Conservation (phyloP, 1,140 invertebrate genomes). For the Drosophila varians region DNA sequence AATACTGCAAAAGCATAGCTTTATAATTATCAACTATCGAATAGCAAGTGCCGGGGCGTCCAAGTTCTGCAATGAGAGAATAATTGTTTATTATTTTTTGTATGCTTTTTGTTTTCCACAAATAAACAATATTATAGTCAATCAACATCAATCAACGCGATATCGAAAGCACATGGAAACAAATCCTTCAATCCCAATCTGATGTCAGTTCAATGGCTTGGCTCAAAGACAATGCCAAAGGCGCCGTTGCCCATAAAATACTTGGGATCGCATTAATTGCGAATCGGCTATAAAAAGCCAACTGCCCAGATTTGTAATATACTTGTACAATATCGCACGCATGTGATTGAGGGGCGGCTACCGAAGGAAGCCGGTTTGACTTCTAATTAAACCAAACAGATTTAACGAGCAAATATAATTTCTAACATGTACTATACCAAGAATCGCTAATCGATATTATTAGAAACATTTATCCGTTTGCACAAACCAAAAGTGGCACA, state of each 20-base stretch:
- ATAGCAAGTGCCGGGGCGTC: slow-evolving; percentile 7
- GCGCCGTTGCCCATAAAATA: slow-evolving; percentile 64
- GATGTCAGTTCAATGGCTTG: slow-evolving; percentile 61
- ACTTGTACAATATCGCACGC: slow-evolving; percentile 10
- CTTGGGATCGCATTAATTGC: slow-evolving; percentile 56
- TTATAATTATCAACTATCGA: slow-evolving; percentile 16
- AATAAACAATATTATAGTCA: slow-evolving; percentile 20
- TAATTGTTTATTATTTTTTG: slow-evolving; percentile 29
- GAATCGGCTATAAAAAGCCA: slow-evolving; percentile 50
- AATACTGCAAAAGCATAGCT: slow-evolving; percentile 66
- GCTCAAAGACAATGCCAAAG: slow-evolving; percentile 22
- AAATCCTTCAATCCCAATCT: slow-evolving; percentile 30
- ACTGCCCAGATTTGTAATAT: slow-evolving; percentile 34
- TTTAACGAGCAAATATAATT: slow-evolving; percentile 6
- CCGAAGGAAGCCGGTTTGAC: slow-evolving; percentile 65
- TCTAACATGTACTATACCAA: slow-evolving; percentile 43
- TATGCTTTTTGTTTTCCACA: slow-evolving; percentile 6
- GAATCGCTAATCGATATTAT: slow-evolving; percentile 9
- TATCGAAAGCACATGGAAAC: slow-evolving; percentile 22
- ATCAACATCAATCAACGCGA: slow-evolving; percentile 43
- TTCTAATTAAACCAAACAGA: slow-evolving; percentile 58
- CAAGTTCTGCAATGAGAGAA: slow-evolving; percentile 46
- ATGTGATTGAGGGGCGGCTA: slow-evolving; percentile 10
- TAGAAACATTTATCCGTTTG: too few relatives aligned
- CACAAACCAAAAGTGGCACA: slow-evolving; percentile 9